Evolutionary conservation across 2,113 vertebrate genomes (phyloP), one percentile per base, ranked within the genome.

Genomic region (Cichladusa arquata): DNA sequence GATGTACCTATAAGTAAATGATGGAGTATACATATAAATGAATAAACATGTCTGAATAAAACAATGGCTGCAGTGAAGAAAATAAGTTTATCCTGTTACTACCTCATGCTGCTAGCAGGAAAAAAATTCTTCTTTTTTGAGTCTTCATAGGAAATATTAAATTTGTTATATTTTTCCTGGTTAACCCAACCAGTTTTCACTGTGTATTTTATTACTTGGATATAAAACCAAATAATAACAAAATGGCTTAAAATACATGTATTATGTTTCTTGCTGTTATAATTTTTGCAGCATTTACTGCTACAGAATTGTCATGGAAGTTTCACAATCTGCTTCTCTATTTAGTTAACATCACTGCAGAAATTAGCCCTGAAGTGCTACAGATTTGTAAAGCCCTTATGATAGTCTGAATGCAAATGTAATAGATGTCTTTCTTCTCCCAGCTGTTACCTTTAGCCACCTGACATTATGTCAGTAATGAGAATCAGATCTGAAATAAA

Each of bases 391-490:
- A 36, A 86, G 40, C 9, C 25, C 25, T 38, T 28, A 87, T 88
- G 48, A 65, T 42, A 78, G 42, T 48, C 71, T 91, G 88, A 85
- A 96, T 96, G 81, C 79, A 95, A 95, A 97, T 91, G 66, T 70
- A 94, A 88, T 94, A 78, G 64, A 92, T 51, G 19, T 34, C 45
- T 97, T 90, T 85, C 62, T 91, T 95, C 78, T 86, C 36, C 65
- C 88, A 92, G 90, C 74, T 96, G 84, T 92, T 97, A 95, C 80
- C 64, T 95, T 90, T 93, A 95, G 74, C 54, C 61, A 93, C 83
- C 88, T 96, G 86, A 87, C 44, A 73, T 81, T 85, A 83, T 84
- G n/a, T 71, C 91, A 86, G 77, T 90, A 95, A 96, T 51, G 54
- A 94, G 48, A 96, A 92, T 81, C 67, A 90, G 57, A 79, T 61